A percentile compares a stretch with the other conserved stretches of the same genome.
These are phyloP conservation scores for Champsocephalus esox DNA, from an alignment of 2,797 vertebrate genomes.

Conservation along the genomic window DNA sequence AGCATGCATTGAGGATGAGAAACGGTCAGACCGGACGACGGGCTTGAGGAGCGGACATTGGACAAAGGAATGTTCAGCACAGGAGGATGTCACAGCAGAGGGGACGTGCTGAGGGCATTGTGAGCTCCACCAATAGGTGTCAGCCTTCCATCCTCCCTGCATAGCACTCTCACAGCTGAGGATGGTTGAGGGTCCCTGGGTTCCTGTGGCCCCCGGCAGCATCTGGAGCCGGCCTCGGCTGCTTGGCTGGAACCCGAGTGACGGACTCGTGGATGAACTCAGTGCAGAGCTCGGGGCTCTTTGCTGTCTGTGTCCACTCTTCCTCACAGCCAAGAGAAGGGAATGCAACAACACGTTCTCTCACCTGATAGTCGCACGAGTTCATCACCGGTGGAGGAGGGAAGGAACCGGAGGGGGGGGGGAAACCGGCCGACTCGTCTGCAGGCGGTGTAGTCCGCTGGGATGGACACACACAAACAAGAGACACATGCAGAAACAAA, in stretches of 20 bases:
- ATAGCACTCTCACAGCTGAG: constrained; percentile 25
- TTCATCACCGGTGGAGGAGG: constrained; percentile 87
- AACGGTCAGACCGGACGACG: constrained; percentile 43
- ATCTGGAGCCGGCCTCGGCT: constrained; percentile 51
- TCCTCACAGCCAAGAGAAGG: constrained; percentile 44
- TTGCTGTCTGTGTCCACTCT: constrained; percentile 36
- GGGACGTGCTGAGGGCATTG: constrained; percentile 61
- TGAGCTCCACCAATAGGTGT: constrained; percentile 81
- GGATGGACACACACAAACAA: constrained; percentile 41
- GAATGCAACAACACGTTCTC: constrained; percentile 23
- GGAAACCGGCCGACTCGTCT: constrained; percentile 82
- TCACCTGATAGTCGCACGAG: constrained; percentile 84
- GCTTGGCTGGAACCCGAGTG: constrained; percentile 58
- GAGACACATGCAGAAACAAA: constrained; percentile 32
- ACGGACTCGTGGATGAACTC: constrained; percentile 48
- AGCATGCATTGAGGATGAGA: constrained; percentile 47
- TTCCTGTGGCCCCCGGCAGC: constrained; percentile 50
- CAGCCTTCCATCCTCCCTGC: constrained; percentile 75
- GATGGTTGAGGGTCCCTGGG: constrained; percentile 43
- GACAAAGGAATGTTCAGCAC: constrained; percentile 69
- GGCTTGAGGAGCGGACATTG: constrained; percentile 24
- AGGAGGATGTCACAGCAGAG: constrained; percentile 61
- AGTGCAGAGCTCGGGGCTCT: constrained; percentile 34
- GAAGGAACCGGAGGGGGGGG: constrained; percentile 81
- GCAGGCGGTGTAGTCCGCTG: constrained; percentile 90